Base-by-base conservation (phyloP, 2,113 vertebrate species). In the Otus sunia region DNA sequence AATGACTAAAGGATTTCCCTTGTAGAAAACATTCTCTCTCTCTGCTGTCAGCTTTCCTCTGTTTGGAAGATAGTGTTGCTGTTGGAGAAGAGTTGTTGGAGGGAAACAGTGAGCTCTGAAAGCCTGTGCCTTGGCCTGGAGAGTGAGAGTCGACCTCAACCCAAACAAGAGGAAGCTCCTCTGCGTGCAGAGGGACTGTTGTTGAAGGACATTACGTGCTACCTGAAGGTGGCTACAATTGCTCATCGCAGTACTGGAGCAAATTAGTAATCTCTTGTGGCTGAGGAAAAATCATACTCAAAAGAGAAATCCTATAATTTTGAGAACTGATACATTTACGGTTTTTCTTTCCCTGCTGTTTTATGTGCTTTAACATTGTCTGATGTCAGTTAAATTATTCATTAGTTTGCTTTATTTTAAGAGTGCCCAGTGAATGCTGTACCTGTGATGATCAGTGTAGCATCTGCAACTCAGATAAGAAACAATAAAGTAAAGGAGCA, bases 281-380 rank as follows among this genome's bases (percentile, higher is more conserved):
- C 45, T 66, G 36, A 53, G 37, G 55, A 84, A 96, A 91, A 92
- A 45, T 59, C 72, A 45, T 59, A 29, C 59, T 86, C 59, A 32
- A 17, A 90, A 72, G 39, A 76, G 32, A 86, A 94, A 84, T 34
- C 18, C 4, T 77, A 47, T 66, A 23, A n/a, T 91, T 88, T 73
- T 74, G 67, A 86, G 59, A 92, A 91, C 5, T 55, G 3, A 36
- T 86, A 41, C 45, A 66, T 86, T 79, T 88, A 39, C 5, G 4
- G 20, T 92, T 96, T 89, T 25, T 58, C 55, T 91, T 92, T 86
- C 17, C 88, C 63, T 86, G 67, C 83, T 74, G 92, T 60, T 94
- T 92, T 86, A 55, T 66, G 13, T 91, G 47, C 15, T 71, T 92
- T 67, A 91, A 32, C 26, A 25, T n/a, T 67, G 19, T 58, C 37